Percentiles rank a stretch among this genome's conserved stretches.
Conservation (phyloP, 1,140 invertebrate species). For the Ridgeia piscesae region DNA sequence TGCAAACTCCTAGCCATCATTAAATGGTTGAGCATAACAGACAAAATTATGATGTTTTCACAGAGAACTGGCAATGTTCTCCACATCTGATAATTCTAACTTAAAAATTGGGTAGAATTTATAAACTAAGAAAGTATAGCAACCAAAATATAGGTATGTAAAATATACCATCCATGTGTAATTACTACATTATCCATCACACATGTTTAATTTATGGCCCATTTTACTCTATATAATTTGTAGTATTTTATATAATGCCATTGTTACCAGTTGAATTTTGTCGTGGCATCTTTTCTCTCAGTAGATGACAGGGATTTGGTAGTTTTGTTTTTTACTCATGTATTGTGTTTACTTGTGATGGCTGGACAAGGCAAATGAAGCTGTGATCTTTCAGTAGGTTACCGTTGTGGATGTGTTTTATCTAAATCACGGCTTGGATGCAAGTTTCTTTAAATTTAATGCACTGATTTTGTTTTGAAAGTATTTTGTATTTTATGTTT, state of each 20-base stretch:
- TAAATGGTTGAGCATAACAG: neutral
- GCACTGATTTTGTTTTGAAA: neutral
- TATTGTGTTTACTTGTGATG: neutral
- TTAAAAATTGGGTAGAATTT: neutral
- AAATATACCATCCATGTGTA: too few species aligned
- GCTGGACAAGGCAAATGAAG: neutral
- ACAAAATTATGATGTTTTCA: neutral
- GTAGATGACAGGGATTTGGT: too few species aligned
- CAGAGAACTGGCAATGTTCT: neutral
- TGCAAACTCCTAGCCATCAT: neutral
- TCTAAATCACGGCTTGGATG: neutral
- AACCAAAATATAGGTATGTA: too few species aligned
- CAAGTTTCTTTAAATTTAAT: neutral
- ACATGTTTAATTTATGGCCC: too few species aligned
- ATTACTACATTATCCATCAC: too few species aligned
- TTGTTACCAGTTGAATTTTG: too few species aligned
- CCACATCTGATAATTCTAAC: neutral
- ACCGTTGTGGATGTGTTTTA: neutral
- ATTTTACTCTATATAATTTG: too few species aligned
- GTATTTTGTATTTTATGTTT: neutral
- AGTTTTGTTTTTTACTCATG: neutral
- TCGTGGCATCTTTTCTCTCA: too few species aligned
- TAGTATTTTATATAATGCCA: too few species aligned
- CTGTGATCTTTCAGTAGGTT: neutral
- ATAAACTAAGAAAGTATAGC: too few species aligned